Conservation (phyloP, 2,113 vertebrate species). For the Phycodurus eques region DNA sequence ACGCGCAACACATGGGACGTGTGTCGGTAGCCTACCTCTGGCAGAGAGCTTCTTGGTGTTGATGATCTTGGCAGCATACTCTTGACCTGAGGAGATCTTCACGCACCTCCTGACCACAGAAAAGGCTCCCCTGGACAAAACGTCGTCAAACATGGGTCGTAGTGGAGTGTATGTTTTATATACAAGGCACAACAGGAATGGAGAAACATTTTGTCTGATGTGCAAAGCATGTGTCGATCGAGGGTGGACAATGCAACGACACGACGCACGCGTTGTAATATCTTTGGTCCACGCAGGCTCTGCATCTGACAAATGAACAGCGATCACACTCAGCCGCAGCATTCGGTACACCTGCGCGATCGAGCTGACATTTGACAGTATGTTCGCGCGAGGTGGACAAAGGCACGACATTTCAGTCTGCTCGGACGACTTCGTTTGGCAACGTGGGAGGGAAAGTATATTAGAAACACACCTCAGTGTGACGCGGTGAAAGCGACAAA, state of each 20-base stretch:
- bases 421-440: background rate
- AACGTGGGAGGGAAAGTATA: no score
- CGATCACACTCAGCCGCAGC: no score
- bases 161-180: background rate
- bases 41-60: conserved; percentile 99
- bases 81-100: conserved; percentile 95
- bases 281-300: no score
- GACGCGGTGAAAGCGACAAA: background rate
- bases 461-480: background rate
- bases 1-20: conserved; percentile 21
- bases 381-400: no score
- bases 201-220: background rate
- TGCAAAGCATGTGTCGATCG: background rate
- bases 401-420: background rate
- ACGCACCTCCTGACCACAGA: conserved; percentile 94
- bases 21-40: conserved; percentile 79
- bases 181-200: background rate
- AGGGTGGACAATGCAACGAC: background rate
- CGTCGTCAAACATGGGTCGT: conserved; percentile 2
- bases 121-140: conserved; percentile 87
- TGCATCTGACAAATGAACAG: background rate
- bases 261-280: background rate
- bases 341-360: no score
- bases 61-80: conserved; percentile 98
- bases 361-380: no score